Conservation (phyloP, 2,888 invertebrate genomes). For the Pocota personata region DNA sequence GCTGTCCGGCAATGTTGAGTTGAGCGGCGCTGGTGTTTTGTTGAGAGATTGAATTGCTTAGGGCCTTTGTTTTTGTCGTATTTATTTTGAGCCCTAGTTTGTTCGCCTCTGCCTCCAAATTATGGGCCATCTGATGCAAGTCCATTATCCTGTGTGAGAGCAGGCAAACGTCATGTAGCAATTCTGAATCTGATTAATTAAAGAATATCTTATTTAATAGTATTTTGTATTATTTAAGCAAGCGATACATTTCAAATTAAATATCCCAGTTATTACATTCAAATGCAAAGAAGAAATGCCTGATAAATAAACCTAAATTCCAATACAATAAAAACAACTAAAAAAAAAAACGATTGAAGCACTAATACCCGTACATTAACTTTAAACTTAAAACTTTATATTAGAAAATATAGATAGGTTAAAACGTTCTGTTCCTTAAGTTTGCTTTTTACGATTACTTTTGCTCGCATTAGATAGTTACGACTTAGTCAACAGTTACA, state of each 20-base stretch:
- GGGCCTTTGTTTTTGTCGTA: too few species aligned
- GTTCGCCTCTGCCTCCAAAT: too few species aligned
- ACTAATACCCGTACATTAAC: constrained; percentile 8
- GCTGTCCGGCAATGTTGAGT: too few species aligned
- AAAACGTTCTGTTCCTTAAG: not conserved
- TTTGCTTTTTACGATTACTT: constrained; percentile 35
- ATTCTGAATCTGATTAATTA: too few species aligned
- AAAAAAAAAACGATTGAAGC: not conserved
- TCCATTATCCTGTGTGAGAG: too few species aligned
- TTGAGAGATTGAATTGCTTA: too few species aligned
- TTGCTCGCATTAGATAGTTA: constrained; percentile 19
- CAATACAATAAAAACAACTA: constrained; percentile 1
- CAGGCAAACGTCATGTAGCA: too few species aligned
- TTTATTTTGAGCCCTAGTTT: too few species aligned
- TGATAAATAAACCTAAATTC: not conserved
- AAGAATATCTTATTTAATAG: too few species aligned
- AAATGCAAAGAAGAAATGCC: not conserved
- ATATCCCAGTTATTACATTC: not conserved
- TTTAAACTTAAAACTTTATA: not conserved
- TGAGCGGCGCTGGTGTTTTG: too few species aligned
- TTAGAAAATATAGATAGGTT: not conserved
- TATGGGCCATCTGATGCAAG: too few species aligned
- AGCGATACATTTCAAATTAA: constrained; percentile 34
- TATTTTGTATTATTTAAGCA: not conserved
- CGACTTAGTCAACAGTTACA: not conserved